These are phyloP conservation scores for Pempheris klunzingeri DNA, from an alignment of 2,797 vertebrate genomes.

Conservation along the genomic window DNA sequence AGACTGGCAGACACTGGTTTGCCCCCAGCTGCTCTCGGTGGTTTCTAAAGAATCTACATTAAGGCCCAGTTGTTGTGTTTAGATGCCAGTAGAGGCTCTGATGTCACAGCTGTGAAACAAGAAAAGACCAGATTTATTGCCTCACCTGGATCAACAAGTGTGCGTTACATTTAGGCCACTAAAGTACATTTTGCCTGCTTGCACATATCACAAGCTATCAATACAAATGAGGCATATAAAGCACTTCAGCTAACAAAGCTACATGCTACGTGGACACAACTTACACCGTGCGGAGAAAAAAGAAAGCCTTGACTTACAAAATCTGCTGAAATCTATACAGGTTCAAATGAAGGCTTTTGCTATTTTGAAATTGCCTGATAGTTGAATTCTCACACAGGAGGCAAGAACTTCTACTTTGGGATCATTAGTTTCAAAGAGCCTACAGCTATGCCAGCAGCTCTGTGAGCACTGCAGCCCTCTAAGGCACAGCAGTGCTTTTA, in stretches of 20 bases:
- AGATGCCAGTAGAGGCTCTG: slow-evolving; percentile 83
- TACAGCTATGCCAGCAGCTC: background rate
- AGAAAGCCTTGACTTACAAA: background rate
- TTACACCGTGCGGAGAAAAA: background rate
- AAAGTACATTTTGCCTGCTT: slow-evolving; percentile 38
- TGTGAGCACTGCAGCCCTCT: background rate
- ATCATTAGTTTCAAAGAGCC: slow-evolving; percentile 1
- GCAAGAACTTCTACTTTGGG: background rate
- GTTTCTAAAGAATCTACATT: slow-evolving; percentile 89
- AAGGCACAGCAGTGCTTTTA: background rate
- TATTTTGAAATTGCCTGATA: background rate
- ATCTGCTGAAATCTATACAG: too few species aligned
- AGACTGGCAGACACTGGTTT: slow-evolving; percentile 85
- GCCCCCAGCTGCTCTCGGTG: slow-evolving; percentile 89
- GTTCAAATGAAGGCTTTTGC: background rate
- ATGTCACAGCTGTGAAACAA: slow-evolving; percentile 76
- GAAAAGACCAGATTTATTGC: slow-evolving; percentile 72
- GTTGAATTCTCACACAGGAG: background rate
- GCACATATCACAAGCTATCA: background rate
- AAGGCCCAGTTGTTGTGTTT: slow-evolving; percentile 90
- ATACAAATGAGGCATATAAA: slow-evolving; percentile 1
- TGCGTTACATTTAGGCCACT: slow-evolving; percentile 23
- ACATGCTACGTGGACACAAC: background rate
- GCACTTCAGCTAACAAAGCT: background rate
- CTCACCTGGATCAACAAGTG: slow-evolving; percentile 72